Evolutionary conservation across 2,797 vertebrate species (phyloP), one percentile per base, ranked within the genome.

Genomic region (Ispidina picta): DNA sequence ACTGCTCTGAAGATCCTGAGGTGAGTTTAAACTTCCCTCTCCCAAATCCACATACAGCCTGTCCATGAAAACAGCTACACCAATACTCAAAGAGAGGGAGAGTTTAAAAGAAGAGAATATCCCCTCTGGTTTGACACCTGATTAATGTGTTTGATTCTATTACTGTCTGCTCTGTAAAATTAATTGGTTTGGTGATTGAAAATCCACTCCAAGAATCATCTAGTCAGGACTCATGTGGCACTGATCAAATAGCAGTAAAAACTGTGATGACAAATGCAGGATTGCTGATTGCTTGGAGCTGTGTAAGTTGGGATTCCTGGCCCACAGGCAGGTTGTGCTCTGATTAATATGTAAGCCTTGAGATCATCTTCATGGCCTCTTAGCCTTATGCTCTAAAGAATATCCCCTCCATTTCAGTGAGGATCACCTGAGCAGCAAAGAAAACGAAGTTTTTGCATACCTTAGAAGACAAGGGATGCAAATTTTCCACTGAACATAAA

Each of bases 1-100:
- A 98, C 96, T 97, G 73, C 88, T 98, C 97, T 41, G 98, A 99
- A 96, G 98, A 99, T 86, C 98, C 98, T 93, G 98, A 99, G 98
- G 99, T 99, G 96, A 98, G 98, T 97, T 93, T 91, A 78, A 94
- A 49, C 69, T 90, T 93, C 86, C 86, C 94, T 93, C 49, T 92
- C 48, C 70, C 37, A 60, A 39, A 86, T 69, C 31, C 54, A 54
- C 66, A 56, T 83, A 69, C 73, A 72, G 10, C n/a, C 19, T 48
- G 19, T 68, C 65, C 37, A 4, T 51, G 16, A 88, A 83, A 64
- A 77, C n/a, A 80, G n/a, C 39, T 74, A 49, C 77, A 58, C 41
- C 41, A 37, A 28, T 58, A 51, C 15, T 64, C 58, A 65, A 12
- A 62, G 70, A 59, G 44, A 48, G 89, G 31, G 49, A 62, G 58